Evolutionary conservation across 2,888 invertebrate species (phyloP).

Genomic region (Teleiodes luculella): DNA sequence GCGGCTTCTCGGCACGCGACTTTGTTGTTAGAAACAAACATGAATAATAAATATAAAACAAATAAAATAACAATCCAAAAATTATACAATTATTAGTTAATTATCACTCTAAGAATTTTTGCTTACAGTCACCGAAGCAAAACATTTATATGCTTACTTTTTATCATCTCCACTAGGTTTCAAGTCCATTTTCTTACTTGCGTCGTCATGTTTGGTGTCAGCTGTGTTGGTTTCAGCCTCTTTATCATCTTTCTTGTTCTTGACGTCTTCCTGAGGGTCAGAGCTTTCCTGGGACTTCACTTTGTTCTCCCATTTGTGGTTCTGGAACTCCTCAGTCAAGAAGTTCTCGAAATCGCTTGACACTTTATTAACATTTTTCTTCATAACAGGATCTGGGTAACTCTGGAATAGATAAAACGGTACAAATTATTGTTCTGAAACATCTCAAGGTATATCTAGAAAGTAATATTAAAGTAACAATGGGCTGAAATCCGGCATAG

Average conservation of each 20-base stretch:
- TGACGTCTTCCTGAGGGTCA: constrained; percentile 32
- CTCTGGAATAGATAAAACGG: constrained; percentile 43
- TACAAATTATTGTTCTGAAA: too few relatives aligned
- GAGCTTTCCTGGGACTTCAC: constrained; percentile 43
- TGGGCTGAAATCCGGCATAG: too few relatives aligned
- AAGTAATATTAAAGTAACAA: too few relatives aligned
- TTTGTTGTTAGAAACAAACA: constrained; percentile 39
- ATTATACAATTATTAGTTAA: background rate
- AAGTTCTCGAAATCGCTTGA: constrained; percentile 68
- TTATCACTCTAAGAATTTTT: constrained; percentile 11
- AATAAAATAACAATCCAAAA: constrained; percentile 47
- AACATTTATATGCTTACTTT: constrained; percentile 33
- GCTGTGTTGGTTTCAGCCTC: constrained; percentile 36
- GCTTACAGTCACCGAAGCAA: constrained; percentile 15
- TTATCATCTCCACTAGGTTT: constrained; percentile 45
- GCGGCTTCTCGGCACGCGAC: constrained; percentile 10
- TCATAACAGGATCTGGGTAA: constrained; percentile 65
- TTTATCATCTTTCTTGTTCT: constrained; percentile 47
- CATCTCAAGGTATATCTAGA: too few relatives aligned
- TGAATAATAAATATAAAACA: constrained; percentile 44
- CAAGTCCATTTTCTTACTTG: constrained; percentile 41
- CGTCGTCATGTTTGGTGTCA: constrained; percentile 45
- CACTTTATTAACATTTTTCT: constrained; percentile 67
- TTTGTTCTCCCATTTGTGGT: constrained; percentile 51
- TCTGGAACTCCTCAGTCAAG: constrained; percentile 63